Conservation (phyloP, 2,113 vertebrate species). For the Ptilorrhoa leucosticta region DNA sequence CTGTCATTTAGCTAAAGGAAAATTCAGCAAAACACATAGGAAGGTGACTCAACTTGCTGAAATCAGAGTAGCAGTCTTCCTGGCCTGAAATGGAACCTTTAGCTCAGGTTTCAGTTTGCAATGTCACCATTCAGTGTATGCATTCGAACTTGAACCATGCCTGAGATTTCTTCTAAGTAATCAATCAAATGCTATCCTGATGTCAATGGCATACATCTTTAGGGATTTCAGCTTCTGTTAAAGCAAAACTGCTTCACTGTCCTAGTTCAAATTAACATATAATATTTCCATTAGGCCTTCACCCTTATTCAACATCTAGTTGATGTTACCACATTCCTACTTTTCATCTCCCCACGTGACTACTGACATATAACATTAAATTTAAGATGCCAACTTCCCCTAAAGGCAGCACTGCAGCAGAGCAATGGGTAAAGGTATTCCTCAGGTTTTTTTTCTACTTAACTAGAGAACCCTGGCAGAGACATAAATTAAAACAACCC, state of each 20-base stretch:
- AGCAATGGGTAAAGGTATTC: not conserved
- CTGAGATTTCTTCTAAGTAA: not conserved
- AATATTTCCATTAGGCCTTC: not conserved
- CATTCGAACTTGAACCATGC: not conserved
- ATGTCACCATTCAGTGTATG: not conserved
- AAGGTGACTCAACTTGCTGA: slow-evolving; percentile 27
- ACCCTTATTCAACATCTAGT: not conserved
- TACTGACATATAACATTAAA: not conserved
- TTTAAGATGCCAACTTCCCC: not conserved
- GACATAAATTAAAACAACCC: not conserved
- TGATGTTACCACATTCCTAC: not conserved
- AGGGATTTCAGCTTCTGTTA: not conserved
- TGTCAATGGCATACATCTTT: not conserved
- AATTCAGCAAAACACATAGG: not conserved
- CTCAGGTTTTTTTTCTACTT: not conserved
- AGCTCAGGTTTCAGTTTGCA: slow-evolving; percentile 42
- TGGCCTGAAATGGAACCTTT: slow-evolving; percentile 33
- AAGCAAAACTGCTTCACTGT: not conserved
- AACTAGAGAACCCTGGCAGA: not conserved
- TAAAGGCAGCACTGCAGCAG: not conserved
- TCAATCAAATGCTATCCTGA: not conserved
- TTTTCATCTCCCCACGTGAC: not conserved
- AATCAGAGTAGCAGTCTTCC: slow-evolving; percentile 28
- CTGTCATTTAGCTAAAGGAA: not conserved
- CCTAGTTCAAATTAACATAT: not conserved